Base-by-base conservation (phyloP, 2,113 vertebrate genomes). In the Sylvietta virens region DNA sequence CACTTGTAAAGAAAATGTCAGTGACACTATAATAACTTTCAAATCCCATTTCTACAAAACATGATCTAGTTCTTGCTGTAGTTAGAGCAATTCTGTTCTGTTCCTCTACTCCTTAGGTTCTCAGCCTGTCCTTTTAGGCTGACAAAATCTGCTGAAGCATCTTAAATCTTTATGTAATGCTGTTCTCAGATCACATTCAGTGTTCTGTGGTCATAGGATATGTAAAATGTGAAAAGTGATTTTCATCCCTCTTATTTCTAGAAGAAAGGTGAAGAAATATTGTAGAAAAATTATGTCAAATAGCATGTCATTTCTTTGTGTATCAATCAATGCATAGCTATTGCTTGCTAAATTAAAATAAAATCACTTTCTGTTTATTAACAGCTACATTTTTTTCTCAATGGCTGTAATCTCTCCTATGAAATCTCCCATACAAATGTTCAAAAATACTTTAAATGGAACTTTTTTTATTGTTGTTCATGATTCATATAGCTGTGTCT, bases 1-100 rank as follows among this genome's bases (percentile, higher is more conserved):
- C 1, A 6, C 71, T 77, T 94, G 28, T 57, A 92, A 92, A 80
- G 31, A 94, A 90, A 95, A 83, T 62, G 48, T 73, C 76, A 92
- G 58, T 61, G 42, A 86, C 33, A 58, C 17, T 62, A 27, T 24
- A 92, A 69, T 84, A 92, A 81, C 31, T 93, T 88, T 42, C 57
- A 95, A 88, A 79, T 84, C 50, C 67, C 28, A 2, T 65, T 90
- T 44, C 44, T 77, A 76, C 39, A 93, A 88, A 95, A 84, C 19
- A 35, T 28, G 13, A 13, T 33, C 19, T 64, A 67, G 42, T 57
- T 95, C 54, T 79, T 92, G 13, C 23, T 88, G 28, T 42, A 77
- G 50, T 61, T 64, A 61, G 26, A 84, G 30, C 6, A 84, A 60
- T 60, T 86, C 23, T 70, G 3, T 65, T 94, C 42, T 77, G 17